Conservation (phyloP, 2,113 vertebrate species). For the Zapornia atra region DNA sequence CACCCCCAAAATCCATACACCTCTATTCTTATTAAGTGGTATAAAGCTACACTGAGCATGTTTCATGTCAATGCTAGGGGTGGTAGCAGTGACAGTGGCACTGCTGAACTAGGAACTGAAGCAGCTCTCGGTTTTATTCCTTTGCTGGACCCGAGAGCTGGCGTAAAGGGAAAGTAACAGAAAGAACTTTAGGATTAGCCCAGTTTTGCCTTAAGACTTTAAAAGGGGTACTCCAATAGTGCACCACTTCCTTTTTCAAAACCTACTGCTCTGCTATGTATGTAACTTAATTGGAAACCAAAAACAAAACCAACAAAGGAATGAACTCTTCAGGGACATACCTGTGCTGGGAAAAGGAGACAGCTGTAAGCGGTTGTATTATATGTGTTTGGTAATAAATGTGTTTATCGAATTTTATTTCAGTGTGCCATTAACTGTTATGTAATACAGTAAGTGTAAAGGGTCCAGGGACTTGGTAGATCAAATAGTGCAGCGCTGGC, state of each 20-base stretch:
- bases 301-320: slow-evolving; percentile 8
- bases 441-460: slow-evolving; percentile 26
- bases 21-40: slow-evolving; percentile 75
- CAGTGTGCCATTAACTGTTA: slow-evolving; percentile 44
- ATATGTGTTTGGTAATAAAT: slow-evolving; percentile 12
- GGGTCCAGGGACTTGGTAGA: slow-evolving; percentile 42
- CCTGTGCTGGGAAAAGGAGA: slow-evolving; percentile 29
- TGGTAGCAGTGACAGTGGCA: not conserved
- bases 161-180: not conserved
- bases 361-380: not conserved
- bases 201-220: slow-evolving; percentile 39
- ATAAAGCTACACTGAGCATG: slow-evolving; percentile 38
- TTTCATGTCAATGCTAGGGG: not conserved
- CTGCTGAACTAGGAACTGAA: not conserved
- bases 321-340: slow-evolving; percentile 5
- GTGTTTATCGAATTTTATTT: slow-evolving; percentile 57
- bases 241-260: slow-evolving; percentile 1
- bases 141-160: slow-evolving; percentile 18
- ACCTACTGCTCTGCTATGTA: not conserved
- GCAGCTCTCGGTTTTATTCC: slow-evolving; percentile 32
- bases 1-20: slow-evolving; percentile 78
- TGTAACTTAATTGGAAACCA: slow-evolving; percentile 25
- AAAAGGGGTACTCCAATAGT: not conserved
- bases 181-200: slow-evolving; percentile 19
- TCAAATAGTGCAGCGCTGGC: slow-evolving; percentile 17